These are phyloP conservation scores for Gymnocephalus cernua DNA, from an alignment of 2,113 vertebrate genomes.

Conservation along the genomic window DNA sequence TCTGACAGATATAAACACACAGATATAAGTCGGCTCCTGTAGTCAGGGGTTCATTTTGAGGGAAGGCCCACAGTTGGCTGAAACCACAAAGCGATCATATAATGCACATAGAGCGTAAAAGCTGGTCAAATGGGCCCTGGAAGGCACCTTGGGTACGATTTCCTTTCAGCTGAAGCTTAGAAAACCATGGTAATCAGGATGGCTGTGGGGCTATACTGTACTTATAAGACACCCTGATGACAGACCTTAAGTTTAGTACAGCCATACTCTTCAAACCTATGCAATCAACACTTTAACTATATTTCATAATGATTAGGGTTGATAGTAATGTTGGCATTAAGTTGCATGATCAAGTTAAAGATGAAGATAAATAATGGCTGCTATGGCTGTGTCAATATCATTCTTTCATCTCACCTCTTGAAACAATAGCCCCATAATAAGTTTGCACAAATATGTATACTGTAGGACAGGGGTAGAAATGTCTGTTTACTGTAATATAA, in stretches of 20 bases:
- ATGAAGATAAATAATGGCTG: not conserved
- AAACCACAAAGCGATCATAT: conserved; percentile 75
- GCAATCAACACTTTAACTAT: conserved; percentile 40
- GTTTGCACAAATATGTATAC: not conserved
- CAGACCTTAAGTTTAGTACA: conserved; percentile 43
- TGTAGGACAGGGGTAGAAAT: not conserved
- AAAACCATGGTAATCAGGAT: conserved; percentile 63
- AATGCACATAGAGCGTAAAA: conserved; percentile 72
- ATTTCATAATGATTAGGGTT: conserved; percentile 9
- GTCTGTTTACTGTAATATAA: not conserved
- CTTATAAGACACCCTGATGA: conserved; percentile 68
- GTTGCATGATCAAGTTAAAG: not conserved
- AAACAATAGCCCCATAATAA: not conserved
- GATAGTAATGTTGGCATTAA: not conserved
- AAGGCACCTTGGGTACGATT: conserved; percentile 74
- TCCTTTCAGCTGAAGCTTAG: conserved; percentile 62
- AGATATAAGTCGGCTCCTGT: conserved; percentile 60
- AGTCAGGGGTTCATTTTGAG: conserved; percentile 65
- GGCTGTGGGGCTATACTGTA: conserved; percentile 33
- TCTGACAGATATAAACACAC: conserved; percentile 71
- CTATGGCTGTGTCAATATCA: not conserved
- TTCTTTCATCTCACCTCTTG: not conserved
- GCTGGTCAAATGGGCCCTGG: conserved; percentile 67
- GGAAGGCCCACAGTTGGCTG: conserved; percentile 55
- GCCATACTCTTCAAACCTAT: conserved; percentile 27